Percentiles rank a stretch among this genome's conserved stretches.
Evolutionary conservation across 2,888 invertebrate species (phyloP).

Genomic region (Prosopocoilus inquinatus): DNA sequence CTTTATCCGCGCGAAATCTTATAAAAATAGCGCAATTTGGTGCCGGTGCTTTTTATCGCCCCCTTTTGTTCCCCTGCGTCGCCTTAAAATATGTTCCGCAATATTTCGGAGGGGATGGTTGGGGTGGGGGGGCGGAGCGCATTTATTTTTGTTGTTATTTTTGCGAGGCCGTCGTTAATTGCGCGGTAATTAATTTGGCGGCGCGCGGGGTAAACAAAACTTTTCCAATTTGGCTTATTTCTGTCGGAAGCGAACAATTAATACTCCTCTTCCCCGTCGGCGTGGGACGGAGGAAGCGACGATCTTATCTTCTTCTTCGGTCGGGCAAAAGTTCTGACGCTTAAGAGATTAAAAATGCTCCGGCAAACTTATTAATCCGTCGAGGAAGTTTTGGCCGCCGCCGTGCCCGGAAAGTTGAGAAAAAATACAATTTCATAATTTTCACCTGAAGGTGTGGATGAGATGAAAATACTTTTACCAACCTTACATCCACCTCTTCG

Average conservation of each 20-base stretch:
- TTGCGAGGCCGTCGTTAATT: not conserved
- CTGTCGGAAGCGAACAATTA: not conserved
- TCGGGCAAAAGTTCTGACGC: not conserved
- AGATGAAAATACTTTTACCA: no score
- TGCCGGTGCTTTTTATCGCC: constrained; percentile 15
- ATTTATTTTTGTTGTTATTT: not conserved
- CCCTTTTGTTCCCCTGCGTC: not conserved
- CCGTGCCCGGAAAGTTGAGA: no score
- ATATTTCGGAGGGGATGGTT: constrained; percentile 1
- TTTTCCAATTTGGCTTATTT: not conserved
- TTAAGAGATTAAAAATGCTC: constrained; percentile 4
- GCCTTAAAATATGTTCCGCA: not conserved
- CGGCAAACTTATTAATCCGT: not conserved
- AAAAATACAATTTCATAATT: no score
- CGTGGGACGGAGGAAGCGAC: not conserved
- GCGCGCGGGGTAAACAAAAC: not conserved
- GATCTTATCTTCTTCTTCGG: not conserved
- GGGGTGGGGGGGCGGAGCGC: not conserved
- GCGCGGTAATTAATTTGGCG: not conserved
- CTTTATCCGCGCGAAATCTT: constrained; percentile 19
- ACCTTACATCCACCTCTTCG: no score
- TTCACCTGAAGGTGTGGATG: no score
- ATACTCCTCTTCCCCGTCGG: not conserved
- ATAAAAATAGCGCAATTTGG: constrained; percentile 25
- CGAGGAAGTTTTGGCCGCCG: no score